These are phyloP conservation scores for Leptinotarsa juncta DNA, from an alignment of 2,888 invertebrate species.

Conservation along the genomic window DNA sequence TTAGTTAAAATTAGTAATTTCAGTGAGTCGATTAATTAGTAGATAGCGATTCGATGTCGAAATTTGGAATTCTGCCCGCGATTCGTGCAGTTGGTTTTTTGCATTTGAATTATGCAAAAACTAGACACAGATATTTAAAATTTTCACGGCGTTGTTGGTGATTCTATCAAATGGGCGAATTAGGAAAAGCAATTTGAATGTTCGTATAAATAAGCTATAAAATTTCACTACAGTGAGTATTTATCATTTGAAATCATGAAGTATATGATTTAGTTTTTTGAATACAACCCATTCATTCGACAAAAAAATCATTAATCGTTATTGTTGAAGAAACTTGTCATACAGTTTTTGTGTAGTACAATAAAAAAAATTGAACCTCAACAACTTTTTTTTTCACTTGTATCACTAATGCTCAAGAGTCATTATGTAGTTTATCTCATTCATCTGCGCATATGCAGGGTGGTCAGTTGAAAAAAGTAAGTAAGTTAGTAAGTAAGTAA, in stretches of 20 bases:
- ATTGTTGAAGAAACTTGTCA: no score
- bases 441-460: no score
- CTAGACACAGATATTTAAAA: conserved; percentile 30
- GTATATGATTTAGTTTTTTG: not conserved
- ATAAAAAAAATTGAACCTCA: no score
- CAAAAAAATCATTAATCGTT: no score
- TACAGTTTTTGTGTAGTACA: no score
- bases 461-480: no score
- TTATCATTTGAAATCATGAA: not conserved
- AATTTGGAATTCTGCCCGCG: conserved; percentile 24
- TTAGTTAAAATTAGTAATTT: conserved; percentile 29
- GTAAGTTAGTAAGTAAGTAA: no score
- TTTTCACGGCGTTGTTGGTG: conserved; percentile 23
- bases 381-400: no score
- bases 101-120: conserved; percentile 25
- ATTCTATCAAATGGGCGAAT: not conserved
- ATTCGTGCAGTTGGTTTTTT: conserved; percentile 15
- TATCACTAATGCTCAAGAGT: no score
- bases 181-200: not conserved
- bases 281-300: no score
- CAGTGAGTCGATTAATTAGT: conserved; percentile 27
- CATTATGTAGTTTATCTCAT: no score
- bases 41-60: conserved; percentile 35
- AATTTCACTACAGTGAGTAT: not conserved
- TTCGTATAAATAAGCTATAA: not conserved